phyloP scores from a whole-genome alignment of 1,140 invertebrate genomes.

The Plectus sambesii region DNA sequence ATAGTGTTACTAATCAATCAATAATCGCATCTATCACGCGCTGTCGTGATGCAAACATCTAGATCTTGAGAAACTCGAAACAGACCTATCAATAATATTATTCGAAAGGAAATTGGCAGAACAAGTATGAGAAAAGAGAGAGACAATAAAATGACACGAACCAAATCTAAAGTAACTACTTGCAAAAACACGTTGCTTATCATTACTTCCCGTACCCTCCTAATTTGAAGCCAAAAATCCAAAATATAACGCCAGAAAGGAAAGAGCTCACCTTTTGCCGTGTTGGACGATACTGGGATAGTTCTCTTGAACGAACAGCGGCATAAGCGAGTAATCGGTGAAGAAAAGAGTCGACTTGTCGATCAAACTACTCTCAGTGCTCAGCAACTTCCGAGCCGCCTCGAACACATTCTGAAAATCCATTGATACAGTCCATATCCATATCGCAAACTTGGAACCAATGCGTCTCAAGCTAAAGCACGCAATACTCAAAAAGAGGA shows the following conservation, averaged over 20 bases:
- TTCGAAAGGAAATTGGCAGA: conserved; percentile 32
- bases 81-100: too few relatives aligned
- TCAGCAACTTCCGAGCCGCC: conserved; percentile 68
- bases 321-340: conserved; percentile 83
- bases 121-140: neutral
- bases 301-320: conserved; percentile 95
- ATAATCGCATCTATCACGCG: too few relatives aligned
- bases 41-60: too few relatives aligned
- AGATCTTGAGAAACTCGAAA: too few relatives aligned
- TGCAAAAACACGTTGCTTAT: too few relatives aligned
- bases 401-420: conserved; percentile 65
- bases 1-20: too few relatives aligned
- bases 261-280: conserved; percentile 21
- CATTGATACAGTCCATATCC: too few relatives aligned
- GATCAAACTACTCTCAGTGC: conserved; percentile 58
- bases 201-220: neutral
- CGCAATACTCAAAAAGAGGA: too few relatives aligned
- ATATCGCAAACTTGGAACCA: too few relatives aligned
- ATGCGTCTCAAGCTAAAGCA: too few relatives aligned
- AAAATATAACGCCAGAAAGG: neutral
- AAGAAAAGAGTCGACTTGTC: conserved; percentile 87
- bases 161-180: too few relatives aligned
- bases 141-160: too few relatives aligned
- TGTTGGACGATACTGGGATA: conserved; percentile 56
- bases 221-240: neutral